Base-by-base conservation (phyloP, 2,888 invertebrate species). In the Brachypterus glaber region DNA sequence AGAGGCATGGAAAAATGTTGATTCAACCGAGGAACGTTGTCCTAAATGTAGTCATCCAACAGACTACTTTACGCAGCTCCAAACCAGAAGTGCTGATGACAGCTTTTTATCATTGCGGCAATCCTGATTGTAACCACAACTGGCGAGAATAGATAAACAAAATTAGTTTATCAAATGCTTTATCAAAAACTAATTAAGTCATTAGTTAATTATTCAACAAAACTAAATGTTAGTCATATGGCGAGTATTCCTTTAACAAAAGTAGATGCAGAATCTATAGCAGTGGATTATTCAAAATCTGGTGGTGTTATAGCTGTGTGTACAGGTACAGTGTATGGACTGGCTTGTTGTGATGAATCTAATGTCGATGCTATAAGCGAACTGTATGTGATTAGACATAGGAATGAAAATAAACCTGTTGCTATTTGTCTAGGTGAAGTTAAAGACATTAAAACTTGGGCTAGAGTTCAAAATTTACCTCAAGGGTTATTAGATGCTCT, bases 61-160 rank as follows among this genome's bases (percentile, higher is more conserved):
- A 58, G 98, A 98, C 0, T 98, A 84, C 65, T 98, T 97, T 59
- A 88, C 95, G 85, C 97, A 98, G 69, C 77, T 98, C 45, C 98
- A 99, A 70, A 99, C 93, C 0, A 74, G 98, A 30, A 96, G 96
- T 11, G 98, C 98, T 21, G 8, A 27, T 27, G 27, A 98, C 98
- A 5, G 95, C 88, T 9, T 98, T 97, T 65, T 98, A 96, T 65
- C 85, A 90, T 58, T 98, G 98, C 60, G 90, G 91, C 58, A 87
- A 85, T 62, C 78, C 80, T 54, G 73, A 79, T 49, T 98, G 98
- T 70, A 82, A 82, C 16, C 84, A 95, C 63, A 84, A 85, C 50
- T 98, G 97, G 98, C 77, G 92, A 50, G 95, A 96, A 58, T 89
- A 78, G 70, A 50, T 24, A 42, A 39, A 40, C 37, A 3, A 17